phyloP scores from a whole-genome alignment of 2,797 vertebrate species.

The Bufotes viridis region DNA sequence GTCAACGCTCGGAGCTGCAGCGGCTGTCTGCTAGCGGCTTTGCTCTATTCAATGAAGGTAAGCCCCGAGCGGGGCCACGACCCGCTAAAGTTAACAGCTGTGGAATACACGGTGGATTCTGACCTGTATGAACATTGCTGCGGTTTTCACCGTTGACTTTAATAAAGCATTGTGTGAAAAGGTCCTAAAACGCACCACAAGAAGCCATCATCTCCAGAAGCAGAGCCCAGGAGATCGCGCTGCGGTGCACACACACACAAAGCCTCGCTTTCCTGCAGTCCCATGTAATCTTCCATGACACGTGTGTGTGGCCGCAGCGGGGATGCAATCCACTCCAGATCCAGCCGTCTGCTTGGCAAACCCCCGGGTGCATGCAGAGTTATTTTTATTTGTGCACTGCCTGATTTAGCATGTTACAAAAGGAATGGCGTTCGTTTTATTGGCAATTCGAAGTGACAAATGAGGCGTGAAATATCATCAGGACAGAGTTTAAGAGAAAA shows the following conservation, averaged over 20 bases:
- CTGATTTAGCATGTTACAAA: constrained; percentile 62
- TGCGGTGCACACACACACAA: not conserved
- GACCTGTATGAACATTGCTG: too few species aligned
- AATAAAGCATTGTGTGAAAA: too few species aligned
- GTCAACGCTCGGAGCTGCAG: too few species aligned
- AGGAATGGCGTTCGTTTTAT: constrained; percentile 59
- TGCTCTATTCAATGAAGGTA: too few species aligned
- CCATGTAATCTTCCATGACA: constrained; percentile 30
- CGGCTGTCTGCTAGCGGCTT: too few species aligned
- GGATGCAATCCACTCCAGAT: constrained; percentile 38
- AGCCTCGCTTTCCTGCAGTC: constrained; percentile 16
- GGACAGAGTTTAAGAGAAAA: constrained; percentile 47
- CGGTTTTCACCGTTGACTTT: too few species aligned
- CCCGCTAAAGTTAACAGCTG: too few species aligned
- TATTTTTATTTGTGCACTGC: constrained; percentile 61
- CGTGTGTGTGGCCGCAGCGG: constrained; percentile 25
- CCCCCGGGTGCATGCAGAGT: constrained; percentile 53
- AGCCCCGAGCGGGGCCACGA: too few species aligned
- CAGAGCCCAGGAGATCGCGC: too few species aligned
- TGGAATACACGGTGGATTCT: too few species aligned
- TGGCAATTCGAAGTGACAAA: constrained; percentile 61
- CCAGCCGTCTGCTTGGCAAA: constrained; percentile 48
- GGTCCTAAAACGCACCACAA: too few species aligned
- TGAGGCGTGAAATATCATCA: constrained; percentile 61
- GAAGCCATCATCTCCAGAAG: too few species aligned